Percentiles rank a stretch among this genome's conserved stretches.
These are phyloP conservation scores for Cyrtodaria siliqua DNA, from an alignment of 2,888 invertebrate species.

Conservation along the genomic window DNA sequence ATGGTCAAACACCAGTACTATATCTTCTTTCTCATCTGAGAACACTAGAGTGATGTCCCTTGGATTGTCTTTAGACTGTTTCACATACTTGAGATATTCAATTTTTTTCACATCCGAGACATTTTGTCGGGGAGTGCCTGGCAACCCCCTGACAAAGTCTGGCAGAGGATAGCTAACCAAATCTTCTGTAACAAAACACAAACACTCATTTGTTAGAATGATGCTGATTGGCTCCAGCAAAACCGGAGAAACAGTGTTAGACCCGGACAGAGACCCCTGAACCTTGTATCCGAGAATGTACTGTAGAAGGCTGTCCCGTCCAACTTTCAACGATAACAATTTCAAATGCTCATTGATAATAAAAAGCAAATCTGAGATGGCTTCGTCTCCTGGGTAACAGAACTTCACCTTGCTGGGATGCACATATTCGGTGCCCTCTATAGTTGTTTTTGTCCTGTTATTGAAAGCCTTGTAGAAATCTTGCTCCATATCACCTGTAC, in stretches of 20 bases:
- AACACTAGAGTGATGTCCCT: slow-evolving; percentile 79
- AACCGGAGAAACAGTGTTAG: slow-evolving; percentile 43
- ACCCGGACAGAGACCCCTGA: slow-evolving; percentile 33
- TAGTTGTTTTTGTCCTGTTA: slow-evolving; percentile 74
- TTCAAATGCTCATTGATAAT: slow-evolving; percentile 76
- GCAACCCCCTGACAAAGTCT: slow-evolving; percentile 82
- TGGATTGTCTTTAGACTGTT: slow-evolving; percentile 66
- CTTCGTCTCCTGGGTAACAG: slow-evolving; percentile 84
- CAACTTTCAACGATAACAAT: slow-evolving; percentile 41
- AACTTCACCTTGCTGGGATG: slow-evolving; percentile 81
- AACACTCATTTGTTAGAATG: slow-evolving; percentile 79
- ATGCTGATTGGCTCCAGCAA: slow-evolving; percentile 74
- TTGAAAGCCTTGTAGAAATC: slow-evolving; percentile 82
- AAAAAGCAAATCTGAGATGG: slow-evolving; percentile 80
- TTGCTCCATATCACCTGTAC: slow-evolving; percentile 75
- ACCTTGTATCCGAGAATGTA: slow-evolving; percentile 74
- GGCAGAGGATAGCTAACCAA: slow-evolving; percentile 84
- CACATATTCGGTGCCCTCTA: slow-evolving; percentile 80
- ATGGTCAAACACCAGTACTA: slow-evolving; percentile 82
- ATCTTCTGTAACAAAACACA: slow-evolving; percentile 82
- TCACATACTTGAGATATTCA: slow-evolving; percentile 77
- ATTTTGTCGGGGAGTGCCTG: slow-evolving; percentile 78
- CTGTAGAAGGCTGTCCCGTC: slow-evolving; percentile 72
- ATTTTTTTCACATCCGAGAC: slow-evolving; percentile 78
- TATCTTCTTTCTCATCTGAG: slow-evolving; percentile 82